Conservation (phyloP, 2,113 vertebrate genomes). For the Seriola quinqueradiata region DNA sequence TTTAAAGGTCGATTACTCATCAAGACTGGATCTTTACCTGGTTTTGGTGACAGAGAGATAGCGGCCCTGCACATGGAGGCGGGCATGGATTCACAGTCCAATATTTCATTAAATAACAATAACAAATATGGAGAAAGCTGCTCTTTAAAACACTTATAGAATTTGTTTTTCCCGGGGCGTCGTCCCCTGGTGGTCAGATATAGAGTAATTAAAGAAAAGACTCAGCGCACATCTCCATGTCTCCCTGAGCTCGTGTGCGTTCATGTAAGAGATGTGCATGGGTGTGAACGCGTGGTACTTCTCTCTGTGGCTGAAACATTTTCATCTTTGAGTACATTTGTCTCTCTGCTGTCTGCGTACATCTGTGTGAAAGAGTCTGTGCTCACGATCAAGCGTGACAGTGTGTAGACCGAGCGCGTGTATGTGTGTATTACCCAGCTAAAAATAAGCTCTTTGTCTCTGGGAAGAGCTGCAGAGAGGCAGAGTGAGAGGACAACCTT, state of each 20-base stretch:
- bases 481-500: slow-evolving; percentile 41
- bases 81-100: no score
- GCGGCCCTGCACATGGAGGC: no score
- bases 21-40: no score
- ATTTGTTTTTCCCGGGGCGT: no score
- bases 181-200: no score
- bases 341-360: slow-evolving; percentile 6
- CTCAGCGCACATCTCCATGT: background rate
- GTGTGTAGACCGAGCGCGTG: slow-evolving; percentile 11
- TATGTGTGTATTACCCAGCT: slow-evolving; percentile 31
- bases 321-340: slow-evolving; percentile 3
- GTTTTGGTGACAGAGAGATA: no score
- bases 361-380: background rate
- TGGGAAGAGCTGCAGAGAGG: slow-evolving; percentile 51
- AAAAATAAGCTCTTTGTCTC: slow-evolving; percentile 78
- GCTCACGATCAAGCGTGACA: slow-evolving; percentile 14
- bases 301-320: background rate
- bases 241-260: background rate
- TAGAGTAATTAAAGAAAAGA: background rate
- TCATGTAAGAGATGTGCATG: background rate
- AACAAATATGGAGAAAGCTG: no score
- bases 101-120: no score
- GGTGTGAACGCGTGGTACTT: background rate
- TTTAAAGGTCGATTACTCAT: no score
- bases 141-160: no score